A percentile compares a stretch with the other conserved stretches of the same genome.
These are phyloP conservation scores for Mormyrus lacerda DNA, from an alignment of 2,113 vertebrate genomes.

Conservation along the genomic window DNA sequence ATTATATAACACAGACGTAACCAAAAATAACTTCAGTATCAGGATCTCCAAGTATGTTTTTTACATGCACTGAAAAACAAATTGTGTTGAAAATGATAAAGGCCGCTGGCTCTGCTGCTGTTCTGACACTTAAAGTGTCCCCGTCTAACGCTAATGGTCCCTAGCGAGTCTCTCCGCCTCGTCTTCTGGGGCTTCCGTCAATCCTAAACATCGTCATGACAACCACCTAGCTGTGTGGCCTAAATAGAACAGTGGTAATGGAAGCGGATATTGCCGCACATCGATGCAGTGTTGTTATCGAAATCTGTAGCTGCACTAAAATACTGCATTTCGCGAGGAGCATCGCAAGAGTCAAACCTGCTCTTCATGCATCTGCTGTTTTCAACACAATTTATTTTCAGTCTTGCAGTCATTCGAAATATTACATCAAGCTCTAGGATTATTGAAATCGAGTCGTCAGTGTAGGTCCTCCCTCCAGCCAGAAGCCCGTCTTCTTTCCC, in stretches of 20 bases:
- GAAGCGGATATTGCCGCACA: not conserved
- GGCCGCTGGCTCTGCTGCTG: not conserved
- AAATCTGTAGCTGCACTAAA: not conserved
- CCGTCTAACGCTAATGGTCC: not conserved
- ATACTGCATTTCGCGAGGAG: not conserved
- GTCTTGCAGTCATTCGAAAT: not conserved
- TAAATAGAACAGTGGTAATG: not conserved
- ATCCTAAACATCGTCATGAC: not conserved
- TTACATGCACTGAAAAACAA: not conserved
- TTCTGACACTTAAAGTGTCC: not conserved
- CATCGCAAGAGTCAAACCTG: not conserved
- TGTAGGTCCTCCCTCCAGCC: not conserved
- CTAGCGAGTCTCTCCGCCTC: not conserved
- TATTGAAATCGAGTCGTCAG: not conserved
- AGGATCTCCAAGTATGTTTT: not conserved
- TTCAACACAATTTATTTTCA: conserved; percentile 1
- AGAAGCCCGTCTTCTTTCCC: not conserved
- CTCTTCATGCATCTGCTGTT: not conserved
- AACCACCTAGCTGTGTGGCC: not conserved
- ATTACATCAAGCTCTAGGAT: not conserved
- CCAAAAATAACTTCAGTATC: not conserved
- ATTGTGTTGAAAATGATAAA: not conserved
- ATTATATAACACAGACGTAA: not conserved
- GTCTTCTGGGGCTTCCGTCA: not conserved
- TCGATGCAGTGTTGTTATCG: too few species aligned